Evolutionary conservation across 2,797 vertebrate genomes (phyloP).

Genomic region (Crenuchus spilurus): DNA sequence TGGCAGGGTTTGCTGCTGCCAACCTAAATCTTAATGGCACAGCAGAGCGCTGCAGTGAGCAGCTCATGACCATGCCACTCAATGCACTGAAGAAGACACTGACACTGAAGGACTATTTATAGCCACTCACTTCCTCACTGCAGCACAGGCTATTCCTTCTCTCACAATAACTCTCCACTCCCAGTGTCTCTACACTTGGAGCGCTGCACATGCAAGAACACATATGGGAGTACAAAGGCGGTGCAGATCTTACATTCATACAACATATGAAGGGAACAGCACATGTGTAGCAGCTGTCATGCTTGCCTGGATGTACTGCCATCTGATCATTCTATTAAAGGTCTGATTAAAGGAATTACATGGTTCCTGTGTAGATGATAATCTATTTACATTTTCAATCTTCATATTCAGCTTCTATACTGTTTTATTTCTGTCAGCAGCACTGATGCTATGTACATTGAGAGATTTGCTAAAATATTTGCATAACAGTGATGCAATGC

Average conservation of each 20-base stretch:
- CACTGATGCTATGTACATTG: too few species aligned
- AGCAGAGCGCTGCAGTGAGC: background rate
- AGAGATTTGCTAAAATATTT: too few species aligned
- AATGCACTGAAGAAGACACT: slow-evolving; percentile 24
- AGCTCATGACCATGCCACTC: too few species aligned
- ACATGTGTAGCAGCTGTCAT: too few species aligned
- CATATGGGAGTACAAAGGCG: too few species aligned
- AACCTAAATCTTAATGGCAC: slow-evolving; percentile 14
- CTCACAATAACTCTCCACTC: background rate
- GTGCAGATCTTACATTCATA: background rate
- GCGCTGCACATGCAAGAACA: background rate
- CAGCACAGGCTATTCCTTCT: background rate
- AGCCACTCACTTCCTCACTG: slow-evolving; percentile 18
- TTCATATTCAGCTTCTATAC: background rate
- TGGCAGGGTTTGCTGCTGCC: slow-evolving; percentile 19
- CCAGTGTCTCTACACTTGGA: background rate
- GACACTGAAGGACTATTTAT: slow-evolving; percentile 38
- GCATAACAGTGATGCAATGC: too few species aligned
- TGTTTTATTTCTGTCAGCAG: too few species aligned
- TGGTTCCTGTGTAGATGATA: background rate
- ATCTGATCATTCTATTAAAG: background rate
- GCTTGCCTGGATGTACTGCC: background rate
- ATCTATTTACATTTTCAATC: background rate
- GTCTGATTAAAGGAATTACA: background rate
- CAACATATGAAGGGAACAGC: background rate